These are phyloP conservation scores for Forbesichthys agassizii DNA, from an alignment of 2,113 vertebrate species.

Conservation along the genomic window DNA sequence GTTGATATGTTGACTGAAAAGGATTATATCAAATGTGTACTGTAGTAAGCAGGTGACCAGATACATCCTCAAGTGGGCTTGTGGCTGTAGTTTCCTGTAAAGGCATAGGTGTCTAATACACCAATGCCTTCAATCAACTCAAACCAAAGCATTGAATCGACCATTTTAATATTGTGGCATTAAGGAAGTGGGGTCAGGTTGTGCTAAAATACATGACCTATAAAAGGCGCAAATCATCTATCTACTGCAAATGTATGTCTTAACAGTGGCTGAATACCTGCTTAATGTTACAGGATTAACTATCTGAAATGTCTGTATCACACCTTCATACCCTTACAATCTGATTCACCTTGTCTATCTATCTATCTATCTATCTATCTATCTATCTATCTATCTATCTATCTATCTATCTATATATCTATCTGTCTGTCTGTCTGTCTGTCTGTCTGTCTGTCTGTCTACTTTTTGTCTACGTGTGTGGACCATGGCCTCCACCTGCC, in stretches of 20 bases:
- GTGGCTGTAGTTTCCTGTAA: no score
- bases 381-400: neutral
- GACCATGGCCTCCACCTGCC: neutral
- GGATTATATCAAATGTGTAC: no score
- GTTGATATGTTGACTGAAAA: no score
- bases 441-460: neutral
- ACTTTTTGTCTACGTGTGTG: neutral
- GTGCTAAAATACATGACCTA: conserved; percentile 34
- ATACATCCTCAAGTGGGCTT: no score
- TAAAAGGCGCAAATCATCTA: conserved; percentile 7
- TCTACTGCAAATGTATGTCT: conserved; percentile 28
- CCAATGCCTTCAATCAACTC: conserved; percentile 33
- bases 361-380: conserved; percentile 20
- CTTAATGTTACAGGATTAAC: conserved; percentile 29
- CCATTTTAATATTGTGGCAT: conserved; percentile 32
- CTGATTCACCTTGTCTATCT: conserved; percentile 11
- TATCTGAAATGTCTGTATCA: conserved; percentile 22
- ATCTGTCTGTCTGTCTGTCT: neutral
- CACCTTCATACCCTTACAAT: conserved; percentile 6
- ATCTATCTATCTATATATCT: neutral
- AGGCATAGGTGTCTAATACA: conserved; percentile 28
- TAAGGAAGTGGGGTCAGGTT: conserved; percentile 25
- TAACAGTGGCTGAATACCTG: conserved; percentile 9
- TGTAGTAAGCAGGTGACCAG: no score
- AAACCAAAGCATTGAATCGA: conserved; percentile 15